Percentiles rank a stretch among this genome's conserved stretches.
Evolutionary conservation across 2,113 vertebrate species (phyloP).

Genomic region (Rafetus swinhoei): DNA sequence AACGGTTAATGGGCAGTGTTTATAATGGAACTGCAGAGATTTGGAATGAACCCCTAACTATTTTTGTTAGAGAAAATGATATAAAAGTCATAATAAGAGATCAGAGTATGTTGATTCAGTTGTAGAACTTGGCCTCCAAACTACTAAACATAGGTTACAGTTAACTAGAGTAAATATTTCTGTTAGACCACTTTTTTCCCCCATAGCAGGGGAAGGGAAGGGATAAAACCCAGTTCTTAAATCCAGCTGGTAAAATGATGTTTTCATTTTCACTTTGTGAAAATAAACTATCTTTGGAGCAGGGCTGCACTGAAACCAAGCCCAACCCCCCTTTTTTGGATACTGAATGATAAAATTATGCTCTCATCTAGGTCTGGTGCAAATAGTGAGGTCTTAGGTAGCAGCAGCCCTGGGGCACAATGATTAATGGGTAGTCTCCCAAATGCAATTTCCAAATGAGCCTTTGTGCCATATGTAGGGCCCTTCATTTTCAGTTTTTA

Average conservation of each 20-base stretch:
- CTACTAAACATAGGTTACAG: slow-evolving; percentile 18
- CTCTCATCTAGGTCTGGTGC: background rate
- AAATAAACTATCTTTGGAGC: background rate
- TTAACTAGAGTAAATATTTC: slow-evolving; percentile 31
- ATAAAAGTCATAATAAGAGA: slow-evolving; percentile 38
- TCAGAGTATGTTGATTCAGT: slow-evolving; percentile 52
- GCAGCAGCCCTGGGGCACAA: background rate
- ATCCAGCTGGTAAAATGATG: background rate
- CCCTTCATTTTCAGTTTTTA: too few relatives aligned
- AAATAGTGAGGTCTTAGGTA: background rate
- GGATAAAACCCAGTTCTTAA: background rate
- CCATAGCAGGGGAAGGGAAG: background rate
- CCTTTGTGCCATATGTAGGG: background rate
- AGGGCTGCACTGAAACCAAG: background rate
- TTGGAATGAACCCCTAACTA: background rate
- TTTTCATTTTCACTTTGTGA: slow-evolving; percentile 2
- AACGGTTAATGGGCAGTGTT: background rate
- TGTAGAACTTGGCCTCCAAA: slow-evolving; percentile 36
- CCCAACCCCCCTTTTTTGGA: background rate
- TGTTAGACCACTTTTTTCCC: slow-evolving; percentile 2
- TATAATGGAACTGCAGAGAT: background rate
- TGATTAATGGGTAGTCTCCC: background rate
- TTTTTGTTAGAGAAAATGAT: slow-evolving; percentile 6
- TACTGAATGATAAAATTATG: background rate
- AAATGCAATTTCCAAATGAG: background rate